Percentiles rank a stretch among this genome's conserved stretches.
Conservation (phyloP, 2,888 invertebrate genomes). For the Gymnocheta viridis region DNA sequence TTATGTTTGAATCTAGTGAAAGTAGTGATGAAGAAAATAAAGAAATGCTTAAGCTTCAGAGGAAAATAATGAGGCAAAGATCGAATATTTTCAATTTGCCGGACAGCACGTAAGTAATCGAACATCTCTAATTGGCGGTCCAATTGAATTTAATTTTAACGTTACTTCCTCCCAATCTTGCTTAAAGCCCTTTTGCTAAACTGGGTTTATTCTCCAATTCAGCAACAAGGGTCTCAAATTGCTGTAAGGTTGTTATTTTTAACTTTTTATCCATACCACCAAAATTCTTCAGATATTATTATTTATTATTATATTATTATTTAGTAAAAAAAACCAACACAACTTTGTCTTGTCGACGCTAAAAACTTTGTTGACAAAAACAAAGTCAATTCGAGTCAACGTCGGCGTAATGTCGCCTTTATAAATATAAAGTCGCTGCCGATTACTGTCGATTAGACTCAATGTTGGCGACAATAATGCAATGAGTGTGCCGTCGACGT, state of each 20-base stretch:
- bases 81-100: neutral
- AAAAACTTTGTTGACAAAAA: slow-evolving; percentile 11
- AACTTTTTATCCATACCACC: too few species aligned
- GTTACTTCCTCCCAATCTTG: too few species aligned
- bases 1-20: neutral
- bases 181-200: slow-evolving; percentile 1
- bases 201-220: too few species aligned
- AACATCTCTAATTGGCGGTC: too few species aligned
- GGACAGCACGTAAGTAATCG: neutral
- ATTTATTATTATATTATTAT: too few species aligned
- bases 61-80: neutral
- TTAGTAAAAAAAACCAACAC: neutral
- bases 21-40: neutral
- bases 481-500: neutral
- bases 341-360: neutral
- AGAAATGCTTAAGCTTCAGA: neutral
- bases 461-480: neutral
- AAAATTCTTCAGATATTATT: too few species aligned
- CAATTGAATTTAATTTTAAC: too few species aligned
- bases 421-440: neutral
- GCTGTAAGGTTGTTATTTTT: too few species aligned
- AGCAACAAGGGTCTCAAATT: too few species aligned
- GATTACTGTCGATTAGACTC: neutral
- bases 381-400: slow-evolving; percentile 2
- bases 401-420: neutral